Evolutionary conservation across 2,888 invertebrate species (phyloP).

Genomic region (Adineta ricciae): DNA sequence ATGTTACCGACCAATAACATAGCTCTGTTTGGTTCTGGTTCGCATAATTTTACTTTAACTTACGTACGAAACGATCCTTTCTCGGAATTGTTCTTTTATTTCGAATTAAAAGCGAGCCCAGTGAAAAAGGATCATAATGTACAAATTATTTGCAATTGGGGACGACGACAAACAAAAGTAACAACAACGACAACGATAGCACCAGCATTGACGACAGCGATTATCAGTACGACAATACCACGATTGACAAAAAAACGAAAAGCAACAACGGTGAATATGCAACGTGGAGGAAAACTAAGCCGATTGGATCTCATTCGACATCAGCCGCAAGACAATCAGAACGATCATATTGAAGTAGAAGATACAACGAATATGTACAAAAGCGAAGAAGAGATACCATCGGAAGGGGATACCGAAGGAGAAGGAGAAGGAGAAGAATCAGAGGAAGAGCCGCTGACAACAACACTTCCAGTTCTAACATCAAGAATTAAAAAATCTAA

Average conservation of each 20-base stretch:
- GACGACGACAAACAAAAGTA: not conserved
- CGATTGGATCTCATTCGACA: not conserved
- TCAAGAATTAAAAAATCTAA: not conserved
- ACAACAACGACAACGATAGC: not conserved
- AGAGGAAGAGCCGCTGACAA: not conserved
- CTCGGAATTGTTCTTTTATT: not conserved
- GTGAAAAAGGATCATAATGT: constrained; percentile 9
- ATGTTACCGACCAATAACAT: not conserved
- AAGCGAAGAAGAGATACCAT: too few species aligned
- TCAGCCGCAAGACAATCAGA: not conserved
- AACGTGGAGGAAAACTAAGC: not conserved
- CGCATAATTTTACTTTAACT: constrained; percentile 13
- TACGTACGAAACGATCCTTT: not conserved
- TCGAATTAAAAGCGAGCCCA: not conserved
- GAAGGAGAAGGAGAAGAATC: not conserved
- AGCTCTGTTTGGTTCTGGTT: not conserved
- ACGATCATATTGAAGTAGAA: not conserved
- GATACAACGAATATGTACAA: not conserved
- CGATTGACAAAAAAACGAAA: not conserved
- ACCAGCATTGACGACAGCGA: not conserved
- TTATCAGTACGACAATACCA: not conserved
- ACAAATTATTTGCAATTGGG: constrained; percentile 15
- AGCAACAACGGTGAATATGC: not conserved
- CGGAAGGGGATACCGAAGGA: too few species aligned
- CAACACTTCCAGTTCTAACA: not conserved